These are phyloP conservation scores for Rhyacophila evoluta DNA, from an alignment of 2,888 invertebrate species.

Conservation along the genomic window DNA sequence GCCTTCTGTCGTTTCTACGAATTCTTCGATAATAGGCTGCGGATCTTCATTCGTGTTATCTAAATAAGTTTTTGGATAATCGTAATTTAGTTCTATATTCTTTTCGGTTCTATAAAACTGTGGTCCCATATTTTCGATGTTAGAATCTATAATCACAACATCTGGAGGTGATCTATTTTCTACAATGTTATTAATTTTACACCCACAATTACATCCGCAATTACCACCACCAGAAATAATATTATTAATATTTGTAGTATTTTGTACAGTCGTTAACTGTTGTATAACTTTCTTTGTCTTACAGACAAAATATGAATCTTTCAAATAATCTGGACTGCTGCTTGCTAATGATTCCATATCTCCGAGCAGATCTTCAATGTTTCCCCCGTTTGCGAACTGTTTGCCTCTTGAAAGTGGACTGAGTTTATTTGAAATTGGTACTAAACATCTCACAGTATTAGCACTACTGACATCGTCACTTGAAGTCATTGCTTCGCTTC, in stretches of 20 bases:
- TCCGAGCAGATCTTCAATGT: constrained; percentile 76
- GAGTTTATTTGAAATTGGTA: background rate
- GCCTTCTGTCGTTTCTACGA: background rate
- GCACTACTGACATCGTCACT: constrained; percentile 20
- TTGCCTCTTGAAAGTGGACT: constrained; percentile 20
- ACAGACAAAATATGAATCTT: constrained; percentile 68
- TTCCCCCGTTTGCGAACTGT: constrained; percentile 72
- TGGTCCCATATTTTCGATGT: constrained; percentile 54
- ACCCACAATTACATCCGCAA: constrained; percentile 43
- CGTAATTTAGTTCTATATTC: constrained; percentile 68
- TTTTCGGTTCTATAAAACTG: constrained; percentile 68
- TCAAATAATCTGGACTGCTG: constrained; percentile 45
- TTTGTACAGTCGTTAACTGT: constrained; percentile 52
- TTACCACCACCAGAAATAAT: background rate
- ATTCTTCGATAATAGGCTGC: background rate
- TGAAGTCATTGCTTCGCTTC: background rate
- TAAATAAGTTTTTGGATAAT: constrained; percentile 66
- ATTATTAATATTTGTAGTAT: constrained; percentile 13
- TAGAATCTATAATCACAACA: constrained; percentile 30
- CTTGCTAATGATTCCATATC: constrained; percentile 74
- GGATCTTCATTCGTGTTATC: background rate
- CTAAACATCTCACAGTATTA: background rate
- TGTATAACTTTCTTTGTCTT: constrained; percentile 66
- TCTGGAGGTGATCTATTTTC: constrained; percentile 27
- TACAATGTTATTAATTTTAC: constrained; percentile 25